phyloP scores from a whole-genome alignment of 2,888 invertebrate genomes.

The Hyposoter dolosus region DNA sequence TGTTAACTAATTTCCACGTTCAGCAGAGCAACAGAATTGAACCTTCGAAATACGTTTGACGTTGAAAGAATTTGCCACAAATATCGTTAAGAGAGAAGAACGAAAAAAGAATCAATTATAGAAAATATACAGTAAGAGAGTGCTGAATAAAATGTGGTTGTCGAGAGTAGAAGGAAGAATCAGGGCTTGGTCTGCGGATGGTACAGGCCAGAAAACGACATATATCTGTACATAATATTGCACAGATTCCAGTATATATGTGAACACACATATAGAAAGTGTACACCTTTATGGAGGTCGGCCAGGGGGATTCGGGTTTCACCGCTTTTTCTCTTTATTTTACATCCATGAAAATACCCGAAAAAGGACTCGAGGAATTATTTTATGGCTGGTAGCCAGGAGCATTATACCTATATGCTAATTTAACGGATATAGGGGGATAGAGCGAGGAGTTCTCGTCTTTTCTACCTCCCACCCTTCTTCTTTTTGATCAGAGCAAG shows the following conservation, averaged over 20 bases:
- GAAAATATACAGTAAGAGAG: conserved; percentile 44
- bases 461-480: conserved; percentile 49
- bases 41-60: conserved; percentile 2
- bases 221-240: conserved; percentile 42
- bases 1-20: background rate
- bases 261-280: conserved; percentile 9
- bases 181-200: conserved; percentile 45
- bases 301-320: conserved; percentile 70
- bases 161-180: conserved; percentile 54
- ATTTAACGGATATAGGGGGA: conserved; percentile 75
- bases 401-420: conserved; percentile 78
- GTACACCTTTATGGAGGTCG: conserved; percentile 62
- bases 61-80: background rate
- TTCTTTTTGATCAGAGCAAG: conserved; percentile 28
- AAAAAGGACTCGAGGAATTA: conserved; percentile 70
- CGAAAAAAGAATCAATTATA: conserved; percentile 26
- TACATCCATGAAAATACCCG: conserved; percentile 71
- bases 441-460: conserved; percentile 56
- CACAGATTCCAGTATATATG: conserved; percentile 16
- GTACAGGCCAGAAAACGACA: conserved; percentile 31
- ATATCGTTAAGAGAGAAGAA: background rate
- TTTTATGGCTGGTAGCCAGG: conserved; percentile 73
- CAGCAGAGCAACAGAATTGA: background rate
- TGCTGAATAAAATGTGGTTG: conserved; percentile 48
- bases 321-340: conserved; percentile 70